Conservation (phyloP, 2,888 invertebrate species). For the Clanis bilineata region DNA sequence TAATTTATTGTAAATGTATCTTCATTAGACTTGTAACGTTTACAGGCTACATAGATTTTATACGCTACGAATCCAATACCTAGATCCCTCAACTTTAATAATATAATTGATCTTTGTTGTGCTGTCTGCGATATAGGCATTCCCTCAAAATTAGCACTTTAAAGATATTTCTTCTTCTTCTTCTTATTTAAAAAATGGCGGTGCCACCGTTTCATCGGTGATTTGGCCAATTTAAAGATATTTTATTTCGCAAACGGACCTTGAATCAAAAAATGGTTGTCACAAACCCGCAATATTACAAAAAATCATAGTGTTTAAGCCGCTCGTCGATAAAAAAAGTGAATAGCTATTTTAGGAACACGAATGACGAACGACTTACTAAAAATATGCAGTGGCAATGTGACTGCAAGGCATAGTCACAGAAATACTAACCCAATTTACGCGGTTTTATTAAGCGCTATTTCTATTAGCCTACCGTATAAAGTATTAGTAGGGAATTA, state of each 20-base stretch:
- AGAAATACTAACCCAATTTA: neutral
- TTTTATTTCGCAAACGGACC: too few relatives aligned
- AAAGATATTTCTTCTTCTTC: too few relatives aligned
- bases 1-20: neutral
- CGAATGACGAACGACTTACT: slow-evolving; percentile 11
- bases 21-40: neutral
- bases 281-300: too few relatives aligned
- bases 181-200: too few relatives aligned
- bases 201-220: too few relatives aligned
- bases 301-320: neutral
- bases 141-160: too few relatives aligned
- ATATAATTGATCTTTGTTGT: neutral
- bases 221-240: too few relatives aligned
- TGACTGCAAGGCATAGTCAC: slow-evolving; percentile 14
- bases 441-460: neutral
- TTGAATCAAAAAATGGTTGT: too few relatives aligned
- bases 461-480: neutral
- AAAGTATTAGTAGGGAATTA: too few relatives aligned
- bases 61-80: neutral
- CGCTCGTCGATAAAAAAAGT: slow-evolving; percentile 1
- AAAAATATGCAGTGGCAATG: slow-evolving; percentile 6
- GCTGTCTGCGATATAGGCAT: neutral
- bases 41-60: neutral
- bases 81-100: neutral
- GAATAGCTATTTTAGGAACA: neutral